These are phyloP conservation scores for Melanotaenia maccullochi DNA, from an alignment of 2,797 vertebrate genomes.

Conservation along the genomic window DNA sequence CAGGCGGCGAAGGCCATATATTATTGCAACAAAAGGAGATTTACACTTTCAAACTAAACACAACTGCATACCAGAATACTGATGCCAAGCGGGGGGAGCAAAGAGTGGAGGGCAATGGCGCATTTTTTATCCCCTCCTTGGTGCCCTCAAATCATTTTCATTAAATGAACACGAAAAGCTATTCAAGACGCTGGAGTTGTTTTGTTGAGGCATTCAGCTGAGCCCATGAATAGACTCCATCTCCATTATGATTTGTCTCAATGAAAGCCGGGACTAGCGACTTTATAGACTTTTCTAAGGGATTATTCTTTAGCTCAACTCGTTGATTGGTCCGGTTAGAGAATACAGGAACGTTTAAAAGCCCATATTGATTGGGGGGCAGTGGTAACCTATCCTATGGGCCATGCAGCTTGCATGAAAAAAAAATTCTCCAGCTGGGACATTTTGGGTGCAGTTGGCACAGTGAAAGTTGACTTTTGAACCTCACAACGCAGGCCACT, in stretches of 20 bases:
- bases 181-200: conserved; percentile 93
- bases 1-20: conserved; percentile 98
- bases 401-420: conserved; percentile 6
- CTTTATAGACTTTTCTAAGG: conserved; percentile 83
- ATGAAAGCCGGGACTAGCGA: conserved; percentile 81
- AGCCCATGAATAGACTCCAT: conserved; percentile 89
- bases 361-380: conserved; percentile 45
- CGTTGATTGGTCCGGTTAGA: conserved; percentile 67
- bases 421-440: conserved; percentile 7
- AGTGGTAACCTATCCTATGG: conserved; percentile 55
- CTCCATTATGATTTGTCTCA: conserved; percentile 89
- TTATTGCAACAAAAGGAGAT: conserved; percentile 97
- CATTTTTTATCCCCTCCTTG: conserved; percentile 58
- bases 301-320: conserved; percentile 77
- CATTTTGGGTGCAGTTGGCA: background rate
- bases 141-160: conserved; percentile 92
- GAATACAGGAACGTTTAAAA: conserved; percentile 71
- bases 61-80: conserved; percentile 95
- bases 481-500: conserved; percentile 1
- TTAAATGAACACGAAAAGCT: conserved; percentile 98
- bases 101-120: conserved; percentile 50
- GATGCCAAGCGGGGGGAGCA: conserved; percentile 80
- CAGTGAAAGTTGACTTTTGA: conserved; percentile 10
- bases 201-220: conserved; percentile 90
- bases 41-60: conserved; percentile 99